These are phyloP conservation scores for Argopecten irradians DNA, from an alignment of 1,140 invertebrate species.

Conservation along the genomic window DNA sequence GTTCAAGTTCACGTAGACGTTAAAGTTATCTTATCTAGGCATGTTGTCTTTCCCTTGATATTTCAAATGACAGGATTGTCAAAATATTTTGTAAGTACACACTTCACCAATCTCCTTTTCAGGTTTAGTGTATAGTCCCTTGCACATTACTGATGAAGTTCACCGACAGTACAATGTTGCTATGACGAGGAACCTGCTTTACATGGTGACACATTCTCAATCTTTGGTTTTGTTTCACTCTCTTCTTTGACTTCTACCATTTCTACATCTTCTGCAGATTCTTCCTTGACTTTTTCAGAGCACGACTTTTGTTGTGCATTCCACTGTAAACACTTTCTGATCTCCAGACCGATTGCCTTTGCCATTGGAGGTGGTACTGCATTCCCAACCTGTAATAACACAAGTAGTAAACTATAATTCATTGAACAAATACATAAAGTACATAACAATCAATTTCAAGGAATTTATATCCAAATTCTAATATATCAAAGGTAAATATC, in stretches of 20 bases:
- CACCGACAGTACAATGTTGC: neutral
- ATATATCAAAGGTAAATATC: neutral
- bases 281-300: neutral
- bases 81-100: no score
- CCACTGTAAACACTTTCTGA: slow-evolving; percentile 71
- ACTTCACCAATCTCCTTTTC: no score
- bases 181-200: slow-evolving; percentile 43
- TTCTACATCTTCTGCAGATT: slow-evolving; percentile 15
- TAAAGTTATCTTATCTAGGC: no score
- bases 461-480: neutral
- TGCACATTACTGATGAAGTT: no score
- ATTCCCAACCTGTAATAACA: slow-evolving; percentile 83
- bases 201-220: slow-evolving; percentile 31
- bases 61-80: no score
- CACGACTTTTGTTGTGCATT: slow-evolving; percentile 24
- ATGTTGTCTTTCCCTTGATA: no score
- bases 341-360: slow-evolving; percentile 85
- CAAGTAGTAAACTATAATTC: neutral
- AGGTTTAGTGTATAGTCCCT: no score
- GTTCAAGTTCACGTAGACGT: no score
- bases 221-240: neutral
- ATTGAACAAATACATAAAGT: neutral
- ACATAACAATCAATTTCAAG: neutral
- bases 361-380: slow-evolving; percentile 91
- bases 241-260: slow-evolving; percentile 37